phyloP scores from a whole-genome alignment of 2,797 vertebrate genomes.

The Sitta carolinensis region DNA sequence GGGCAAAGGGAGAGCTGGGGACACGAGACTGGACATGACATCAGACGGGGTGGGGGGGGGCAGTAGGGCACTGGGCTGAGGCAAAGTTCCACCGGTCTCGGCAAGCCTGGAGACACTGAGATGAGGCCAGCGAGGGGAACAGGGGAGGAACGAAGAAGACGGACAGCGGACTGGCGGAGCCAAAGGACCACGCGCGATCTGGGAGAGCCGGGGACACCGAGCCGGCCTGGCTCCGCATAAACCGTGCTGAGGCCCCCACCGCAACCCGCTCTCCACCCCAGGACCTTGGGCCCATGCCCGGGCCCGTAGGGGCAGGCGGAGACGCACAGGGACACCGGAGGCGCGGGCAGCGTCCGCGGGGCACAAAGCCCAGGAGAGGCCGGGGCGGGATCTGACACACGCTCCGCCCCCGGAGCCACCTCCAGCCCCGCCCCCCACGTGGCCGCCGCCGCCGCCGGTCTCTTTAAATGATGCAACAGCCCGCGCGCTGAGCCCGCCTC shows the following conservation, averaged over 20 bases:
- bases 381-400: neutral
- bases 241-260: neutral
- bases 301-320: neutral
- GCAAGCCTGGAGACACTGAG: neutral
- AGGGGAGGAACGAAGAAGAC: neutral
- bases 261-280: too few species aligned
- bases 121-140: neutral
- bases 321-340: too few species aligned
- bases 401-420: neutral
- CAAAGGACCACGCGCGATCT: neutral
- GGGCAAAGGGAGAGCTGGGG: neutral
- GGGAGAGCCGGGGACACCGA: neutral
- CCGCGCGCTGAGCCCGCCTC: neutral
- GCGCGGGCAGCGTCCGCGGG: too few species aligned
- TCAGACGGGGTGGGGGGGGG: fast-evolving
- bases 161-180: neutral
- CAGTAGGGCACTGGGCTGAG: too few species aligned
- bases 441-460: neutral
- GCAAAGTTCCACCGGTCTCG: neutral
- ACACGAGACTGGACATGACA: neutral
- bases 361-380: neutral
- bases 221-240: neutral
- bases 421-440: neutral
- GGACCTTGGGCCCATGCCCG: too few species aligned
- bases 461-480: constrained; percentile 8